phyloP scores from a whole-genome alignment of 2,888 invertebrate species.

The Nomada goodeniana region DNA sequence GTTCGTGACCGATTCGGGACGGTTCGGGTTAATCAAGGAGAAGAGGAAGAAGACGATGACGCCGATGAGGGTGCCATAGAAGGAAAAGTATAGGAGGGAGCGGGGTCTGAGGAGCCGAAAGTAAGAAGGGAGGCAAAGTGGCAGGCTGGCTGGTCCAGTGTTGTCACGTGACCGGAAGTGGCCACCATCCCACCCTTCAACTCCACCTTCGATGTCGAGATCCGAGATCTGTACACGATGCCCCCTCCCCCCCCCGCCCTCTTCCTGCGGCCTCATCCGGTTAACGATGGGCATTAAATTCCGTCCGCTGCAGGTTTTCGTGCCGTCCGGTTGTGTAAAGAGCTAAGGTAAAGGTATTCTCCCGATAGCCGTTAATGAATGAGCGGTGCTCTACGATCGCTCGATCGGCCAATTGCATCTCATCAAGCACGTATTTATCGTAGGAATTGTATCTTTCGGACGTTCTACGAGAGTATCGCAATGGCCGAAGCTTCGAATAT shows the following conservation, averaged over 20 bases:
- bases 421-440: background rate
- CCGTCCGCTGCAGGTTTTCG: slow-evolving; percentile 47
- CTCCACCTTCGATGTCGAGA: slow-evolving; percentile 59
- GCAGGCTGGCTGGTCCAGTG: slow-evolving; percentile 80
- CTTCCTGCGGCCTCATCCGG: slow-evolving; percentile 45
- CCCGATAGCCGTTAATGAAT: slow-evolving; percentile 2
- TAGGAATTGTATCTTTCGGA: background rate
- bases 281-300: slow-evolving; percentile 44
- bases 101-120: slow-evolving; percentile 80
- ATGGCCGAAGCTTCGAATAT: background rate
- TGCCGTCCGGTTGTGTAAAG: slow-evolving; percentile 32
- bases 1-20: slow-evolving; percentile 70
- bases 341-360: background rate
- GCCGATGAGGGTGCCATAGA: background rate
- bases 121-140: slow-evolving; percentile 84
- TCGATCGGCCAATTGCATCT: background rate
- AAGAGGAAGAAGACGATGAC: slow-evolving; percentile 43
- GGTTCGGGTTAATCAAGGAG: slow-evolving; percentile 64
- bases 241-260: slow-evolving; percentile 10
- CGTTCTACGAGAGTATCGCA: no score
- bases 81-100: slow-evolving; percentile 23
- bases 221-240: slow-evolving; percentile 49
- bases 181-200: slow-evolving; percentile 68
- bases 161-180: slow-evolving; percentile 84
- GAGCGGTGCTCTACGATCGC: background rate